Conservation (phyloP, 2,113 vertebrate species). For the Ptyas mucosa region DNA sequence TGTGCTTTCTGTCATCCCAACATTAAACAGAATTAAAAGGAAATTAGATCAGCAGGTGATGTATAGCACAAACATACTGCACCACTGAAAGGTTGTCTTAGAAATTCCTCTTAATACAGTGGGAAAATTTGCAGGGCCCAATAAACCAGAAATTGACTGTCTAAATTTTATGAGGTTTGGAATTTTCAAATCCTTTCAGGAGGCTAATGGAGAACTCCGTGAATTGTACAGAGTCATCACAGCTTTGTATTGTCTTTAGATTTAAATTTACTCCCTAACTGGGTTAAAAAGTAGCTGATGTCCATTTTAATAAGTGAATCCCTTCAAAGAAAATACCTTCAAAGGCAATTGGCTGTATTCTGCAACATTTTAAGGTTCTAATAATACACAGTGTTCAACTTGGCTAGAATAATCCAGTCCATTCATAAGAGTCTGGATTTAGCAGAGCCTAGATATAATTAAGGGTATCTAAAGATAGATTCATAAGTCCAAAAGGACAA, state of each 20-base stretch:
- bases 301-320: background rate
- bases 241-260: background rate
- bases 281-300: background rate
- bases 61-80: background rate
- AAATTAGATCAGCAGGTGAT: background rate
- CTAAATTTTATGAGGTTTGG: background rate
- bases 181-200: background rate
- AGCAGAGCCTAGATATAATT: background rate
- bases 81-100: background rate
- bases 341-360: background rate
- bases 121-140: background rate
- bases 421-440: background rate
- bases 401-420: background rate
- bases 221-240: background rate
- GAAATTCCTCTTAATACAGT: background rate
- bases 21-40: background rate
- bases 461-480: background rate
- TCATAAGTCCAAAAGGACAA: background rate
- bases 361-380: background rate
- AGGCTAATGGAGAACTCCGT: background rate
- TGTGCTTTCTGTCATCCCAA: background rate
- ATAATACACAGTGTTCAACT: background rate
- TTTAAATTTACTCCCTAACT: background rate
- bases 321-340: background rate
- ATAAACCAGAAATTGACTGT: background rate